phyloP scores from a whole-genome alignment of 2,113 vertebrate species.

The Struthidea cinerea region DNA sequence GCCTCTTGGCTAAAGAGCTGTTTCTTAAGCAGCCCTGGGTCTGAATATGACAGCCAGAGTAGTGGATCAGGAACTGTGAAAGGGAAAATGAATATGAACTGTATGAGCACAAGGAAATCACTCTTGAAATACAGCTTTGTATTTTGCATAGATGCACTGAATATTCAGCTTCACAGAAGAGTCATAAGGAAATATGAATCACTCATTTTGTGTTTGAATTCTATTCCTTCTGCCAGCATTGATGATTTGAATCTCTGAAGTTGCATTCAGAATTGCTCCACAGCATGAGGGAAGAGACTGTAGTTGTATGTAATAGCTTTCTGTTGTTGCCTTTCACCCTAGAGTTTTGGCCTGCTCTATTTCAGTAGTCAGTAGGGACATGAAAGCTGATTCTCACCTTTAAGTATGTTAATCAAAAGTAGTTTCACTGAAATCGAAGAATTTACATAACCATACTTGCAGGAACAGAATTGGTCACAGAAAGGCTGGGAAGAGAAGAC shows the following conservation, averaged over 20 bases:
- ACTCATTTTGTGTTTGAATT: background rate
- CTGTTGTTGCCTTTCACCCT: constrained; percentile 18
- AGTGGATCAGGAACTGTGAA: background rate
- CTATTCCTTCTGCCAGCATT: background rate
- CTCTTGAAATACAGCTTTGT: background rate
- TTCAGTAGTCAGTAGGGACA: background rate
- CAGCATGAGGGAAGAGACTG: background rate
- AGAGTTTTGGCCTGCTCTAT: background rate
- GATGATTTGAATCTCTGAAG: constrained; percentile 13
- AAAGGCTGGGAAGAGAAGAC: background rate
- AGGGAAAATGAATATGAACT: background rate
- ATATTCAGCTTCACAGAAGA: constrained; percentile 10
- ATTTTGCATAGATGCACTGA: background rate
- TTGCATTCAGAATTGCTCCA: background rate
- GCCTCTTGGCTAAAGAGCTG: background rate
- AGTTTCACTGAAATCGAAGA: background rate
- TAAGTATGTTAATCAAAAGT: constrained; percentile 12
- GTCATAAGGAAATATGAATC: constrained; percentile 21
- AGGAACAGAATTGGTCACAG: background rate
- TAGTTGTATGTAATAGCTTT: constrained; percentile 6
- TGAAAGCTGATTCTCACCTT: constrained; percentile 1
- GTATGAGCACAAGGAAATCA: background rate
- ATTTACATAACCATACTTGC: background rate
- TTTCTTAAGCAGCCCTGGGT: background rate
- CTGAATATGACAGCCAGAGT: background rate